Conservation (phyloP, 2,113 vertebrate species). For the Crotalus tigris region DNA sequence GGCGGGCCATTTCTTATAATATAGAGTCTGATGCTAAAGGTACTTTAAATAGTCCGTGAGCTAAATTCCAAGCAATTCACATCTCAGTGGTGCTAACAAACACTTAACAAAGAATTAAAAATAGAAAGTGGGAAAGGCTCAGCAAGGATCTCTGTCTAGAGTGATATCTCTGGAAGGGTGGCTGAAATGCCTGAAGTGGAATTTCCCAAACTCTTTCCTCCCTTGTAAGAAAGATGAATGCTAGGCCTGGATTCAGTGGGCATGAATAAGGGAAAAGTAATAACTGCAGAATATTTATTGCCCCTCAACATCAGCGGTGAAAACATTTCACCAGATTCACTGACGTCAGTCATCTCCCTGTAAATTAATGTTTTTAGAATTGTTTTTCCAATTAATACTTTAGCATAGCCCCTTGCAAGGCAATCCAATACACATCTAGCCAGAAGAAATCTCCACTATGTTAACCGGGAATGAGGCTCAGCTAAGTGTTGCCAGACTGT, state of each 20-base stretch:
- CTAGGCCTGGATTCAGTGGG: slow-evolving; percentile 39
- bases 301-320: neutral
- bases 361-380: neutral
- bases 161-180: slow-evolving; percentile 69
- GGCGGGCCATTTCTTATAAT: slow-evolving; percentile 20
- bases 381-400: neutral
- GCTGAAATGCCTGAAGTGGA: slow-evolving; percentile 76
- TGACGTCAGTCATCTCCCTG: neutral
- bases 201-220: slow-evolving; percentile 67
- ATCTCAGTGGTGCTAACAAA: slow-evolving; percentile 57
- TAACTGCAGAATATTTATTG: neutral
- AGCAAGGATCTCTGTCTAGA: slow-evolving; percentile 63
- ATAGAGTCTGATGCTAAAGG: slow-evolving; percentile 10
- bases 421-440: neutral
- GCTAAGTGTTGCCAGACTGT: neutral
- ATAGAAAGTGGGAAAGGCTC: slow-evolving; percentile 73
- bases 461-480: neutral
- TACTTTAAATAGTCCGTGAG: slow-evolving; percentile 54
- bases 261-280: slow-evolving; percentile 43
- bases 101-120: slow-evolving; percentile 75
- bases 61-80: slow-evolving; percentile 64
- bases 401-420: neutral
- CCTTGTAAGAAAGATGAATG: slow-evolving; percentile 66
- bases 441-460: neutral
- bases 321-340: neutral